Evolutionary conservation across 2,888 invertebrate genomes (phyloP), one percentile per base, ranked within the genome.

Genomic region (Oligia strigilis): DNA sequence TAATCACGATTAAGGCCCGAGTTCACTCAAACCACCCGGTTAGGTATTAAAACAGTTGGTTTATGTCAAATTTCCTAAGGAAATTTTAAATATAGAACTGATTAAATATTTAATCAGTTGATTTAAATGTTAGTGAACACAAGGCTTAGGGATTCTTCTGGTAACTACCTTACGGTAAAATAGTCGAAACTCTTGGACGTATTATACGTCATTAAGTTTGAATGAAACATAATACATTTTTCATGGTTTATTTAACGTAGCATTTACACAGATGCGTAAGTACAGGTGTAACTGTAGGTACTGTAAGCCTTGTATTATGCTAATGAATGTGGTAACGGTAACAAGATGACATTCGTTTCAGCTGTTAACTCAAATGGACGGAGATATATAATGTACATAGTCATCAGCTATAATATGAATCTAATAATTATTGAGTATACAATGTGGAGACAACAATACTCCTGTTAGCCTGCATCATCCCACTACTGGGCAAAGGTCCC

Each of bases 191-290:
- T 5, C 6, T 40, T 58, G 13, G 19, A 46, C 29, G 43, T 65
- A 40, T 49, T 23, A 36, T 29, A 62, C 17, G 19, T 49, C 60
- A 23, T n/a, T 29, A 40, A 23, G 3, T 58, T 23, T 49, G 14
- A 75, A 82, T 23, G 4, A 66, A 49, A 74, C 29, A 78, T n/a
- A 49, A 46, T 29, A 4, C 1, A 8, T 67, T 46, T 62, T 62
- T 11, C n/a, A 69, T 23, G 46, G 67, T 80, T 49, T 52, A 49
- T n/a, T 40, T 19, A 60, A 62, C 8, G 23, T 23, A 64, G 19
- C 17, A 70, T 84, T 82, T 84, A 70, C 74, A 73, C 82, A 84
- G 80, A 43, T 84, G 84, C 8, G 17, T 46, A 43, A 36, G 66
- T 58, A 78, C 67, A 82, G 40, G 11, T 64, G 40, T 69, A 11